A percentile compares a stretch with the other conserved stretches of the same genome.
These are phyloP conservation scores for Mamestra brassicae DNA, from an alignment of 2,888 invertebrate genomes.

Conservation along the genomic window DNA sequence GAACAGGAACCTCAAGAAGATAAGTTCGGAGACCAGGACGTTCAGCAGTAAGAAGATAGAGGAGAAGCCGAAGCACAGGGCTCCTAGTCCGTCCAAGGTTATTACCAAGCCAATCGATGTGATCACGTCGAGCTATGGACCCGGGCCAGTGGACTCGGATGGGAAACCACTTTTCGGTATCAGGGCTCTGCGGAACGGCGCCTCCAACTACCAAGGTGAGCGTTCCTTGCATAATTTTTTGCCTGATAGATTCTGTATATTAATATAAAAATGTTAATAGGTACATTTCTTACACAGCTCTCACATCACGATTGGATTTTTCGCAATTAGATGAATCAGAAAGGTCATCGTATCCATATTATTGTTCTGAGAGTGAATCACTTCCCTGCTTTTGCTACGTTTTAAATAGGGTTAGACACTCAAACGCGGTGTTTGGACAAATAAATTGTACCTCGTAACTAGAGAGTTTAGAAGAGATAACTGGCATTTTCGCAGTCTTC, in stretches of 20 bases:
- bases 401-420: not conserved
- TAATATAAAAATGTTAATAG: too few species aligned
- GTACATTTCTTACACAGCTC: too few species aligned
- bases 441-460: constrained; percentile 7
- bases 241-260: not conserved
- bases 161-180: constrained; percentile 95
- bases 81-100: constrained; percentile 83
- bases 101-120: constrained; percentile 91
- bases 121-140: constrained; percentile 95
- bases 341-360: constrained; percentile 8
- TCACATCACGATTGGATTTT: not conserved
- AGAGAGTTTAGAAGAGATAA: constrained; percentile 15
- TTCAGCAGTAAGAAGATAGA: constrained; percentile 84
- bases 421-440: not conserved
- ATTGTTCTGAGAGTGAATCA: constrained; percentile 6
- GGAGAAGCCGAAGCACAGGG: constrained; percentile 84
- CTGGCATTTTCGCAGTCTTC: not conserved
- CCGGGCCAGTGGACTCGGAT: constrained; percentile 95
- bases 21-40: constrained; percentile 82
- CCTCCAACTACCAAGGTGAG: constrained; percentile 92
- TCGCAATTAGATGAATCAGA: not conserved
- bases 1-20: constrained; percentile 91
- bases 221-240: not conserved
- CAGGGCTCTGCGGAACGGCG: constrained; percentile 92
- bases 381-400: not conserved